A percentile compares a stretch with the other conserved stretches of the same genome.
Evolutionary conservation across 2,888 invertebrate species (phyloP).

Genomic region (Boloria euphrosyne): DNA sequence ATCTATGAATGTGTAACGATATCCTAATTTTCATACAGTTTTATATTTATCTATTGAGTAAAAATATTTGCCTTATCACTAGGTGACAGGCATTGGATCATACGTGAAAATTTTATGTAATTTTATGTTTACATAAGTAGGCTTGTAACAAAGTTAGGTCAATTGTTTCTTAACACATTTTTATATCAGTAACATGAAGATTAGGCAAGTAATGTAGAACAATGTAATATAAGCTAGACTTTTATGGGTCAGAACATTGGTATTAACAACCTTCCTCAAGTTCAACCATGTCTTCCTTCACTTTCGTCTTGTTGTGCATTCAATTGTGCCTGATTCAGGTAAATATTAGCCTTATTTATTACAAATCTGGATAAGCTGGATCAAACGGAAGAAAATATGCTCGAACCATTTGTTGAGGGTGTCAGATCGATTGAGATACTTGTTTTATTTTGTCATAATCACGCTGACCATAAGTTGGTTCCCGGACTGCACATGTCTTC

Average conservation of each 20-base stretch:
- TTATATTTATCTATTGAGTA: not conserved
- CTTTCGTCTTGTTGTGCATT: no score
- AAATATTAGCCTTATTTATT: no score
- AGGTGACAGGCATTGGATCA: not conserved
- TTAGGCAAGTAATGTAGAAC: not conserved
- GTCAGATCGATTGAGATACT: no score
- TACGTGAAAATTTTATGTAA: not conserved
- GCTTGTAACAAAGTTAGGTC: constrained; percentile 11
- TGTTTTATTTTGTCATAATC: no score
- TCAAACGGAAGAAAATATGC: no score
- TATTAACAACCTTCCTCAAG: not conserved
- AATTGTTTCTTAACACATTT: constrained; percentile 14
- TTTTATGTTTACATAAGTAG: not conserved
- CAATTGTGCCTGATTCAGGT: no score
- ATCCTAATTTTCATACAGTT: not conserved
- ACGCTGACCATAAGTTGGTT: no score
- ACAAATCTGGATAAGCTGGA: no score
- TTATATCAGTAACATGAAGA: constrained; percentile 1
- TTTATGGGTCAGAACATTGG: not conserved
- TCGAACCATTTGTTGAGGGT: no score
- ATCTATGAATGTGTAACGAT: not conserved
- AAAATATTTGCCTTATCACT: not conserved
- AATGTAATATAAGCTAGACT: constrained; percentile 2
- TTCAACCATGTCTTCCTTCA: no score
- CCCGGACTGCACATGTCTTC: no score